Conservation (phyloP, 2,797 vertebrate species). For the Pogonophryne albipinna region DNA sequence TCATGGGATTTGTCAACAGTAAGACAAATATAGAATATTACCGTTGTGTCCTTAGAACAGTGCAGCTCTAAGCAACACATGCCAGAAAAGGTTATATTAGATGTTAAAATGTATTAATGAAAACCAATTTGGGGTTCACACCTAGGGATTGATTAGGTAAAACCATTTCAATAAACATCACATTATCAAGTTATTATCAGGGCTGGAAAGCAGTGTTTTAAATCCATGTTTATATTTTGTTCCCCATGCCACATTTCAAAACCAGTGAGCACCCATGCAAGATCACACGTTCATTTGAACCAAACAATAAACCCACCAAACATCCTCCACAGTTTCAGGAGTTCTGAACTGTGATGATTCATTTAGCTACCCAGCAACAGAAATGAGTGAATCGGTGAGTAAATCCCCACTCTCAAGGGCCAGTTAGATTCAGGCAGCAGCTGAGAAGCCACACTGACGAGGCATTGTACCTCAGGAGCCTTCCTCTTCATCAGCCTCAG, state of each 20-base stretch:
- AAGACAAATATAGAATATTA: neutral
- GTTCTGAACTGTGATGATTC: slow-evolving; percentile 53
- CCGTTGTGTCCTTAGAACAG: neutral
- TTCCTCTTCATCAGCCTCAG: slow-evolving; percentile 84
- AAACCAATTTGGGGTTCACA: neutral
- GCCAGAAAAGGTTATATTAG: slow-evolving; percentile 33
- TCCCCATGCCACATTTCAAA: slow-evolving; percentile 42
- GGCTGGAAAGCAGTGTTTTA: slow-evolving; percentile 1
- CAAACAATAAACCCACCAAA: slow-evolving; percentile 17
- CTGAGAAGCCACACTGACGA: slow-evolving; percentile 62
- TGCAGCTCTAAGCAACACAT: slow-evolving; percentile 14
- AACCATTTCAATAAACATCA: slow-evolving; percentile 14
- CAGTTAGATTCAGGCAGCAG: slow-evolving; percentile 74
- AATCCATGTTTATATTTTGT: slow-evolving; percentile 9
- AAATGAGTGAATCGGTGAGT: slow-evolving; percentile 78
- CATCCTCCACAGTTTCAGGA: slow-evolving; percentile 32
- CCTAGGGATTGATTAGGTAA: slow-evolving; percentile 5
- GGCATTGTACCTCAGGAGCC: slow-evolving; percentile 86
- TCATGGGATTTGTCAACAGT: slow-evolving; percentile 27
- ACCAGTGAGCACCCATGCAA: slow-evolving; percentile 38
- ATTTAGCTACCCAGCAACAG: slow-evolving; percentile 55
- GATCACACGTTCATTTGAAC: slow-evolving; percentile 42
- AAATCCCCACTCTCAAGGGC: slow-evolving; percentile 71
- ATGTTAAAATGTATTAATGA: slow-evolving; percentile 18
- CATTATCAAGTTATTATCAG: slow-evolving; percentile 14